Percentiles rank a stretch among this genome's conserved stretches.
Evolutionary conservation across 23 tunicate species (phyloP).

Genomic region (Diplosoma virens): DNA sequence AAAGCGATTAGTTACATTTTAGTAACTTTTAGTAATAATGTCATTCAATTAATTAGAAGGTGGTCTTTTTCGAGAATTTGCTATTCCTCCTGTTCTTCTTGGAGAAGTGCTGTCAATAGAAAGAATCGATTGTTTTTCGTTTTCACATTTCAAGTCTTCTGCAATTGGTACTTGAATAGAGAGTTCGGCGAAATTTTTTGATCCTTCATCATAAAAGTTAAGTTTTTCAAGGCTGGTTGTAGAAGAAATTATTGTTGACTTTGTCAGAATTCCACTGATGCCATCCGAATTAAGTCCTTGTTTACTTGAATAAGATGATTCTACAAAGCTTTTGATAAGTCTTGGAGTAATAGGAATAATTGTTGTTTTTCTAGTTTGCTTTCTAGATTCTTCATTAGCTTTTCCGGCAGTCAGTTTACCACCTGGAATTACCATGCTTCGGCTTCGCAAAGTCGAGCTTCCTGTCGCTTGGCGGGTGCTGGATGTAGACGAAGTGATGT

Average conservation of each 20-base stretch:
- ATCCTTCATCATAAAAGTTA: not conserved
- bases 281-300: not conserved
- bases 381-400: too few relatives aligned
- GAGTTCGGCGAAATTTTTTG: not conserved
- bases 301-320: not conserved
- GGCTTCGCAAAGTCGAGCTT: conserved; percentile 21
- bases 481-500: conserved; percentile 18
- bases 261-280: not conserved
- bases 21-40: too few relatives aligned
- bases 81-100: not conserved
- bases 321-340: conserved; percentile 11
- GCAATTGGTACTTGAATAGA: not conserved
- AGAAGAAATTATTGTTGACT: not conserved
- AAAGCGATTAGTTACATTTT: too few relatives aligned
- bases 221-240: not conserved
- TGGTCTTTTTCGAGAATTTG: conserved; percentile 13
- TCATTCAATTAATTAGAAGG: not conserved
- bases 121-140: not conserved
- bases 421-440: conserved; percentile 34
- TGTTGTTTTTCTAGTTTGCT: too few relatives aligned
- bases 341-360: not conserved
- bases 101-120: not conserved
- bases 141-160: not conserved
- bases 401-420: too few relatives aligned
- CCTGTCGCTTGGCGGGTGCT: conserved; percentile 2